Conservation (phyloP, 2,113 vertebrate genomes). For the Rhegmatorhina hoffmannsi region DNA sequence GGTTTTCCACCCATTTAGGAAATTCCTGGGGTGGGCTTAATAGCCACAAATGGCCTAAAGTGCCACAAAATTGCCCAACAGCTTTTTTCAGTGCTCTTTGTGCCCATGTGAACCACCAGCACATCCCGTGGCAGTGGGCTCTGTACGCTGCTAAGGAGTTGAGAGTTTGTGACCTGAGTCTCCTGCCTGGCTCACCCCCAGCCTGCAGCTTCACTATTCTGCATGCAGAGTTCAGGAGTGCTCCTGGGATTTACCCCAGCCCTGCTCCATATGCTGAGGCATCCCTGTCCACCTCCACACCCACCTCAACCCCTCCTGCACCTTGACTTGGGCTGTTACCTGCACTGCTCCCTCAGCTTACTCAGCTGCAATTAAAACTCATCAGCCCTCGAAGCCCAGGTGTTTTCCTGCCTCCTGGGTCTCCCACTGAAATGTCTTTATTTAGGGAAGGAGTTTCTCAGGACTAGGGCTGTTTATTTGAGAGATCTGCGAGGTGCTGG, state of each 20-base stretch:
- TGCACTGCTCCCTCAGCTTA: neutral
- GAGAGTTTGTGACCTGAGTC: too few relatives aligned
- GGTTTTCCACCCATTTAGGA: neutral
- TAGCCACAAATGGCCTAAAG: neutral
- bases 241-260: neutral
- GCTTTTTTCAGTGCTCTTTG: neutral
- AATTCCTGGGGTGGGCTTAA: neutral
- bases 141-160: neutral
- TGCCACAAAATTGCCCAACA: neutral
- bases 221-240: accelerated
- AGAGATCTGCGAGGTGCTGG: neutral
- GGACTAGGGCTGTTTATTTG: neutral
- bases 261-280: neutral
- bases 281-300: neutral
- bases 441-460: neutral
- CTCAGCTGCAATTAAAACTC: neutral
- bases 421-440: neutral
- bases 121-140: accelerated
- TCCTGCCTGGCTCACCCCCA: neutral
- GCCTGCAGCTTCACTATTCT: neutral
- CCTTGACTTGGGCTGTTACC: neutral
- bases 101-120: neutral
- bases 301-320: neutral
- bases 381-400: neutral
- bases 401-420: neutral